Evolutionary conservation across 2,888 invertebrate species (phyloP).

Genomic region (Caenorhabditis drosophilae): DNA sequence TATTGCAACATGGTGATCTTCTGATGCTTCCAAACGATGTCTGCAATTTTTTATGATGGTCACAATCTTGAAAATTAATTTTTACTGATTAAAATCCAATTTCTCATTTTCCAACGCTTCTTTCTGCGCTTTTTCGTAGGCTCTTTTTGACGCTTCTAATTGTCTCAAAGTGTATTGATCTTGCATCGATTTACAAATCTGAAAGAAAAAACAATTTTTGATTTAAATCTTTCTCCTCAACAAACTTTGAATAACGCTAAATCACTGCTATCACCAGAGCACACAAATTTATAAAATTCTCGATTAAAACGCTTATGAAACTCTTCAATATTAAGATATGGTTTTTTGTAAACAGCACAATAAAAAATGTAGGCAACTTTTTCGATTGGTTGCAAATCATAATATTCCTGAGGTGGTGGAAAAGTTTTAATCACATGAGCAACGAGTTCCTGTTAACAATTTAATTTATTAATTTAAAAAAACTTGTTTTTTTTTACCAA

Average conservation of each 20-base stretch:
- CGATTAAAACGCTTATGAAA: constrained; percentile 45
- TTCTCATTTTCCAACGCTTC: constrained; percentile 25
- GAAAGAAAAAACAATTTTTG: neutral
- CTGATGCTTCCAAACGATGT: constrained; percentile 12
- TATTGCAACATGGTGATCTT: constrained; percentile 11
- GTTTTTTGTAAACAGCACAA: constrained; percentile 41
- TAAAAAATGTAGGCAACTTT: constrained; percentile 42
- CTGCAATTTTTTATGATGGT: constrained; percentile 3
- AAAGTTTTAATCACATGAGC: constrained; percentile 23
- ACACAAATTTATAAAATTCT: constrained; percentile 42
- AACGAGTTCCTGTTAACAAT: too few relatives aligned
- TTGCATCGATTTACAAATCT: constrained; percentile 45
- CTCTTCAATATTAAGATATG: constrained; percentile 26
- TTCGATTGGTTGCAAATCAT: constrained; percentile 28
- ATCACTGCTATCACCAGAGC: constrained; percentile 32
- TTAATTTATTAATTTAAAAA: too few relatives aligned
- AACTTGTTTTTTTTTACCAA: too few relatives aligned
- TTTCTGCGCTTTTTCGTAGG: constrained; percentile 28
- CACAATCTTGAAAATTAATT: neutral
- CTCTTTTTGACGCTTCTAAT: constrained; percentile 20
- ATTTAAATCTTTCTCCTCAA: neutral
- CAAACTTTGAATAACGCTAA: constrained; percentile 38
- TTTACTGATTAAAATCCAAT: constrained; percentile 32
- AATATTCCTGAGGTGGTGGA: constrained; percentile 35
- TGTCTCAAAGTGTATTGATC: constrained; percentile 28